These are phyloP conservation scores for Climacteris rufus DNA, from an alignment of 2,113 vertebrate genomes.

Conservation along the genomic window DNA sequence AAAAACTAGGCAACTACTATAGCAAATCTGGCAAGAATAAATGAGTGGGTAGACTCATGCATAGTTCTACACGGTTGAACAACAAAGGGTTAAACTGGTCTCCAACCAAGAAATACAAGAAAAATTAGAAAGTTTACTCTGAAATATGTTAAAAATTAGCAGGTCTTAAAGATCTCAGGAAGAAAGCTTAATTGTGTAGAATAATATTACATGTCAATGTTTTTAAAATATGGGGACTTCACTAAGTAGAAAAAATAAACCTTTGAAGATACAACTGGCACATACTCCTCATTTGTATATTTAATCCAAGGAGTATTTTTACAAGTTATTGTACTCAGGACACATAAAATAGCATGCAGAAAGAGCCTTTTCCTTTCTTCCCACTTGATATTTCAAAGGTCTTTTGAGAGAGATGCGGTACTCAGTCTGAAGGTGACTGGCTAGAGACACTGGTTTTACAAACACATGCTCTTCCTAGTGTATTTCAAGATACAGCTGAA, in stretches of 20 bases:
- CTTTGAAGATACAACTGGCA: neutral
- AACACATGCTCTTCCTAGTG: neutral
- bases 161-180: neutral
- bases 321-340: neutral
- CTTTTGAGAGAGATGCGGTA: neutral
- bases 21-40: neutral
- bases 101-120: neutral
- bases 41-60: neutral
- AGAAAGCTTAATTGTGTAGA: neutral
- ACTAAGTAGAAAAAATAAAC: neutral
- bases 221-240: neutral
- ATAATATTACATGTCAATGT: neutral
- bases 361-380: neutral
- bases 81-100: neutral
- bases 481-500: neutral
- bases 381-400: neutral
- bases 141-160: neutral
- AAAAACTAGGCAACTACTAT: neutral
- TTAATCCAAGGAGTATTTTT: neutral
- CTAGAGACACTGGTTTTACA: neutral
- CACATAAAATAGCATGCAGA: neutral
- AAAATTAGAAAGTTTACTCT: neutral
- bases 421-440: neutral
- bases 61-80: neutral
- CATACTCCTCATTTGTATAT: neutral